Conservation (phyloP, 2,113 vertebrate genomes). For the Barbus barbus region DNA sequence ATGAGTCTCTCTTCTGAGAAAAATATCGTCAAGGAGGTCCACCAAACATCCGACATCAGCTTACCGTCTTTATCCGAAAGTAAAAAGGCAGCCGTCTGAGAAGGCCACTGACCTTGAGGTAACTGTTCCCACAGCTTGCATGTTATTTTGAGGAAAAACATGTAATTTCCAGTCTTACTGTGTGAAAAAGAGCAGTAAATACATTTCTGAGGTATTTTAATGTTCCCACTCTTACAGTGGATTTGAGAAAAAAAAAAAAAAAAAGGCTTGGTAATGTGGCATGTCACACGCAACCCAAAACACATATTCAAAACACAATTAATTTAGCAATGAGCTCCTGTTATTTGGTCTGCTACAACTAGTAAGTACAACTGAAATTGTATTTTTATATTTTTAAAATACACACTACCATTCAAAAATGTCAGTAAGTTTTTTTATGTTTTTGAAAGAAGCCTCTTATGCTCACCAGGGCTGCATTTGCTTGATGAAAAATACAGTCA, state of each 20-base stretch:
- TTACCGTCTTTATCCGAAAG: not conserved
- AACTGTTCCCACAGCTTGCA: not conserved
- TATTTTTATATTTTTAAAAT: not conserved
- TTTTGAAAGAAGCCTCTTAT: not conserved
- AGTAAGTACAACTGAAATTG: not conserved
- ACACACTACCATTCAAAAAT: not conserved
- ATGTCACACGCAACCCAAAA: not conserved
- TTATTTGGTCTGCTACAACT: not conserved
- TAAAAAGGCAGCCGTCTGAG: not conserved
- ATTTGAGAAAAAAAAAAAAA: not conserved
- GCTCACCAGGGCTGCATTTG: not conserved
- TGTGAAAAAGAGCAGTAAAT: not conserved
- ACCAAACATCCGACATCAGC: not conserved
- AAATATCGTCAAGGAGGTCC: not conserved
- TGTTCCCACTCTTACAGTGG: not conserved
- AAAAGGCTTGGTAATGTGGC: not conserved
- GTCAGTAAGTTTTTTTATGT: not conserved
- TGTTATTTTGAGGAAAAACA: not conserved
- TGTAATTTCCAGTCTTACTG: not conserved
- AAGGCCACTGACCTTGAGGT: not conserved
- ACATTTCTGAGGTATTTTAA: not conserved
- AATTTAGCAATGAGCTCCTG: not conserved
- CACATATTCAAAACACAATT: not conserved
- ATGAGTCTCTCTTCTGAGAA: not conserved
- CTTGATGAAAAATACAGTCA: not conserved